These are phyloP conservation scores for Helicoverpa armigera DNA, from an alignment of 1,140 invertebrate genomes.

Conservation along the genomic window DNA sequence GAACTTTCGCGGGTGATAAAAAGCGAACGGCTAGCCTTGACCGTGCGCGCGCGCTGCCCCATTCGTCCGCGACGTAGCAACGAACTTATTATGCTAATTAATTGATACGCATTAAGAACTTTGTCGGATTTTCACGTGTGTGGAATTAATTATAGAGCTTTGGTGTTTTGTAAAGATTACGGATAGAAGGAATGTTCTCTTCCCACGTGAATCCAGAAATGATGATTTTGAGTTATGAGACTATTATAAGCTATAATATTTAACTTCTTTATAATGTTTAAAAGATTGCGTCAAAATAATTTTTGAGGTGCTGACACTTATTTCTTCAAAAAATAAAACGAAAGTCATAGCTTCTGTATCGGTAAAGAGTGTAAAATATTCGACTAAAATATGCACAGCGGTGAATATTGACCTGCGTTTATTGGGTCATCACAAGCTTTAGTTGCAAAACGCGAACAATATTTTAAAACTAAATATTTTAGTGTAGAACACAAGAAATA, in stretches of 20 bases:
- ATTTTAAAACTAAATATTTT: neutral
- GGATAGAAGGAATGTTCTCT: conserved; percentile 17
- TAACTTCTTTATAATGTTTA: too few relatives aligned
- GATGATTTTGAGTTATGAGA: neutral
- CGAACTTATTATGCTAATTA: conserved; percentile 50
- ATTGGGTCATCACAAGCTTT: neutral
- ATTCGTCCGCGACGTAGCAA: conserved; percentile 44
- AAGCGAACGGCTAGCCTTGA: conserved; percentile 60
- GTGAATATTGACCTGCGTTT: neutral
- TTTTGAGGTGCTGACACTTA: too few relatives aligned
- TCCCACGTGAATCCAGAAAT: conserved; percentile 3
- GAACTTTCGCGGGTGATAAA: conserved; percentile 59
- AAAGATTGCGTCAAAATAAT: too few relatives aligned
- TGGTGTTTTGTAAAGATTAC: neutral
- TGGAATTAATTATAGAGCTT: conserved; percentile 33
- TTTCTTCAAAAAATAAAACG: too few relatives aligned
- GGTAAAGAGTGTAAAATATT: too few relatives aligned
- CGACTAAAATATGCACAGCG: neutral
- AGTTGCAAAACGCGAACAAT: neutral
- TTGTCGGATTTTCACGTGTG: conserved; percentile 19
- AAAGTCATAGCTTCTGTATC: too few relatives aligned
- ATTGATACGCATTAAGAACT: conserved; percentile 41
- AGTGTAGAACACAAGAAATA: neutral
- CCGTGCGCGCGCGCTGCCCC: conserved; percentile 48
- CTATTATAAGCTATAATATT: neutral